Percentiles rank a stretch among this genome's conserved stretches.
phyloP scores from a whole-genome alignment of 2,113 vertebrate species.

The Cryptomyrus ogoouensis region DNA sequence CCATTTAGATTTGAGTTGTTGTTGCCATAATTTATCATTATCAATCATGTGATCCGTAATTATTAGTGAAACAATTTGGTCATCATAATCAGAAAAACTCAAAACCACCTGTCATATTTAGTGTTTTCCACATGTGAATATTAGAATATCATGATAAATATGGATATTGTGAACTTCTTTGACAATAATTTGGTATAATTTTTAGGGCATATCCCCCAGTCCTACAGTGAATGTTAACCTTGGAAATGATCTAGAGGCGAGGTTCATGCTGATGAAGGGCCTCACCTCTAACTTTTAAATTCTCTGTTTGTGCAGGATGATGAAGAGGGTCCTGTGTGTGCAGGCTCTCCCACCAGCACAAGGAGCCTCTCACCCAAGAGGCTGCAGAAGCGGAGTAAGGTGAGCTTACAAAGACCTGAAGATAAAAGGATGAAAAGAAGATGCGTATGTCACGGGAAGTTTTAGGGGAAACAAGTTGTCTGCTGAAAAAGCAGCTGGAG shows the following conservation, averaged over 20 bases:
- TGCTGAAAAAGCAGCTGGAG: neutral
- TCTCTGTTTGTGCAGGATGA: slow-evolving; percentile 41
- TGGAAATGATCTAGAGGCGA: neutral
- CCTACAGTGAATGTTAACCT: neutral
- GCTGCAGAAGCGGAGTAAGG: slow-evolving; percentile 63
- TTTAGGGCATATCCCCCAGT: neutral
- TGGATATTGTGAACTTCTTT: neutral
- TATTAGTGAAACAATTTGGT: neutral
- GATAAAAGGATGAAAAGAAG: neutral
- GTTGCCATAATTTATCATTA: neutral
- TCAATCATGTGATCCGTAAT: neutral
- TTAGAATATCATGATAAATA: neutral
- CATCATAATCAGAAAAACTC: neutral
- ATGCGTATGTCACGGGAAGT: neutral
- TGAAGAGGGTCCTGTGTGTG: slow-evolving; percentile 51
- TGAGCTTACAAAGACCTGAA: slow-evolving; percentile 31
- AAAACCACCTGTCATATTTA: neutral
- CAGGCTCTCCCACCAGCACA: slow-evolving; percentile 68
- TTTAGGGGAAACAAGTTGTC: neutral
- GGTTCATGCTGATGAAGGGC: too few relatives aligned
- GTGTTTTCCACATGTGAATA: neutral
- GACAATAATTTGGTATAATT: neutral
- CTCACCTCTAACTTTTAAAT: neutral
- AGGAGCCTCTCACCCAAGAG: slow-evolving; percentile 70
- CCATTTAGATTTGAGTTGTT: neutral